Conservation (phyloP, 2,113 vertebrate genomes). For the Diphyllodes magnificus region DNA sequence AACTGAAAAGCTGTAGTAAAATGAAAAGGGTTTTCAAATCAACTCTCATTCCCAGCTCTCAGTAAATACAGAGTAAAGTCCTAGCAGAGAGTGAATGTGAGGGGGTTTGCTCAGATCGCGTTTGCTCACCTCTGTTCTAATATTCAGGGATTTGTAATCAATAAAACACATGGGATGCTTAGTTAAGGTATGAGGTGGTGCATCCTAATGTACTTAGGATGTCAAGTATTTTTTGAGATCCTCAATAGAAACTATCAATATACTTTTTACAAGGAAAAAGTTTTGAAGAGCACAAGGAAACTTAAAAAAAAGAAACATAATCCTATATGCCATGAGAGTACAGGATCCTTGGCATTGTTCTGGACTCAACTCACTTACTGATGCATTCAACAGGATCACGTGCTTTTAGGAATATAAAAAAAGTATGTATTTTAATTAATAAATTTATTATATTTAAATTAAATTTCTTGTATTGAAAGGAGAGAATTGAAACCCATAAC, state of each 20-base stretch:
- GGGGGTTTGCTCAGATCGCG: neutral
- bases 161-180: neutral
- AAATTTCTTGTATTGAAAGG: neutral
- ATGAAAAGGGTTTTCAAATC: neutral
- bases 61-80: neutral
- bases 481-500: neutral
- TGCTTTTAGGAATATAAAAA: neutral
- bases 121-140: neutral
- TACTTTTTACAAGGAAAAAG: neutral
- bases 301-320: neutral
- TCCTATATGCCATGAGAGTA: neutral
- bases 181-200: neutral
- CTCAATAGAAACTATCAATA: rapidly evolving
- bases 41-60: neutral
- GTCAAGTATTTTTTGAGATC: neutral
- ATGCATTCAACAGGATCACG: neutral
- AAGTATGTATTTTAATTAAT: neutral
- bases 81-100: neutral
- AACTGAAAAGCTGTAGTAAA: neutral
- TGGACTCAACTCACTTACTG: neutral
- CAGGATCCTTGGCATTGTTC: neutral
- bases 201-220: neutral
- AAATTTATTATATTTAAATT: neutral
- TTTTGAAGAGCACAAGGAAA: neutral
- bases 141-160: neutral